Evolutionary conservation across 2,888 invertebrate genomes (phyloP), one percentile per base, ranked within the genome.

Genomic region (Opisthograptis luteolata): DNA sequence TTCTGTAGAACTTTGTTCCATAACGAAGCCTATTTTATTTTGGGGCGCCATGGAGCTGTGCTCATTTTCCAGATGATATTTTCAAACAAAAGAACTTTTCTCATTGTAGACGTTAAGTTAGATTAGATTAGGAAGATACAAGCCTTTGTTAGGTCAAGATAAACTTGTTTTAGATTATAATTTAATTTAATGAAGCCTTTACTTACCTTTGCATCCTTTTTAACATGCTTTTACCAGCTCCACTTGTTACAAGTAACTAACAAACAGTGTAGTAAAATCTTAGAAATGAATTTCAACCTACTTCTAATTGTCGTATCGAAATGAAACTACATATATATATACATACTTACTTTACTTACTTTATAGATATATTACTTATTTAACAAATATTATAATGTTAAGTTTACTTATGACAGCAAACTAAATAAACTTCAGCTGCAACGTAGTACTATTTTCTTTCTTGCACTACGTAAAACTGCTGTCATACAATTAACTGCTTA

Each of bases 401-500:
- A 28, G 4, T 14, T 32, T 15, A 32, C n/a, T 14, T 22, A 24
- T 42, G 10, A 24, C 22, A 9, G 34, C 14, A 8, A 20, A 40
- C 19, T 22, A 22, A 22, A 35, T 7, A 32, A 42, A 5, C 17
- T 25, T 9, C 17, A 9, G 12, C 17, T 7, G 15, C 24, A 15
- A 22, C 28, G 24, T 36, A 17, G 27, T 37, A 28, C 43, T n/a
- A 30, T 22, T 37, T 51, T 35, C 39, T 28, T 41, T 51, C 34
- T 56, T 53, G 53, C 52, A 46, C 53, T 50, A 58, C 54, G 55
- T 55, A 63, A 58, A 60, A 61, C 66, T 67, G 68, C 64, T 73
- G 68, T 66, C 69, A 47, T 70, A 71, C 74, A 79, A 84, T 81
- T 79, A 81, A 79, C 68, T 43, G 76, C 60, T 68, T 28, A 31